Evolutionary conservation across 2,888 invertebrate genomes (phyloP).

Genomic region (Athalia rosae): DNA sequence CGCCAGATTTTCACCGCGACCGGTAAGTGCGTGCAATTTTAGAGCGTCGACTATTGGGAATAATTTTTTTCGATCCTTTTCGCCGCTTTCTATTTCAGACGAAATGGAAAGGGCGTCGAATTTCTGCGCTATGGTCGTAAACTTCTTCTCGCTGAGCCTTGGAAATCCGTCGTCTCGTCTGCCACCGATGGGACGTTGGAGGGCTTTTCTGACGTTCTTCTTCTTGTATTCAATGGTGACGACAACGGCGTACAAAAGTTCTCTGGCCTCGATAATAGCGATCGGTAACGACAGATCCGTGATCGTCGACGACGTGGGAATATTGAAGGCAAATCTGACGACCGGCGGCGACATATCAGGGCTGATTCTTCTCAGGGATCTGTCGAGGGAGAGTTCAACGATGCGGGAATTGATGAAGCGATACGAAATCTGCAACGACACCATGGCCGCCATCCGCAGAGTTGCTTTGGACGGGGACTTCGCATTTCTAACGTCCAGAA

Average conservation of each 20-base stretch:
- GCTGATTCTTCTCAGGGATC: constrained; percentile 1
- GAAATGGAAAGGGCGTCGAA: too few species aligned
- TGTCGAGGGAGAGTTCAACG: neutral
- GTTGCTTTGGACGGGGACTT: neutral
- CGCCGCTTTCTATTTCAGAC: too few species aligned
- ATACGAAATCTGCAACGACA: neutral
- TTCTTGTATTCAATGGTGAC: constrained; percentile 15
- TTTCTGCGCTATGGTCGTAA: too few species aligned
- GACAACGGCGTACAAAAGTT: constrained; percentile 32
- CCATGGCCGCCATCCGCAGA: neutral
- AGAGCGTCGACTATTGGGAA: neutral
- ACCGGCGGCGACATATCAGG: neutral
- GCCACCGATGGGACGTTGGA: neutral
- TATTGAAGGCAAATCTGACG: constrained; percentile 17
- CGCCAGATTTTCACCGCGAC: neutral
- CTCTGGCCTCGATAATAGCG: constrained; percentile 10
- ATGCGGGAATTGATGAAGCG: neutral
- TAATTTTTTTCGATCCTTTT: neutral
- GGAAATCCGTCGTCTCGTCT: neutral
- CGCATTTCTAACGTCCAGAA: neutral
- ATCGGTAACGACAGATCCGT: neutral
- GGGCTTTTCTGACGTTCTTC: neutral
- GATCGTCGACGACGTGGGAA: neutral
- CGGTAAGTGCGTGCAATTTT: too few species aligned
- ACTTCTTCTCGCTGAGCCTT: neutral